These are phyloP conservation scores for Hippolais icterina DNA, from an alignment of 2,113 vertebrate species.

Conservation along the genomic window DNA sequence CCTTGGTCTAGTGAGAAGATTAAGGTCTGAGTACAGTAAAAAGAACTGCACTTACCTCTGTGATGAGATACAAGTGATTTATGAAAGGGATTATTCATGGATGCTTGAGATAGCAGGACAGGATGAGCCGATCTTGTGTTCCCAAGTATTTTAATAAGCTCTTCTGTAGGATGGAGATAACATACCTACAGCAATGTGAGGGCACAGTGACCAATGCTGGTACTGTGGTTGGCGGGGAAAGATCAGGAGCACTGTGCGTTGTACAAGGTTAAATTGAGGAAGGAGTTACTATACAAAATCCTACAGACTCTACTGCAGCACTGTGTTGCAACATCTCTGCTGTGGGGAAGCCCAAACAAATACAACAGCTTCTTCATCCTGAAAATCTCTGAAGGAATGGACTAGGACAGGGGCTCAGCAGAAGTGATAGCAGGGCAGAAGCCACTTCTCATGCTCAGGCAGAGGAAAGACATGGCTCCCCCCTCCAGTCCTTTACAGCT, in stretches of 20 bases:
- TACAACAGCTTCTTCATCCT: not conserved
- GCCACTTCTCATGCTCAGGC: accelerated
- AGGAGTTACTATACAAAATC: not conserved
- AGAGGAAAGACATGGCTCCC: not conserved
- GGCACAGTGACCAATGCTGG: not conserved
- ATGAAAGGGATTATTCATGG: not conserved
- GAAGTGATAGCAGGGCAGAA: accelerated
- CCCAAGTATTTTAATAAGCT: not conserved
- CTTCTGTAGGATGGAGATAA: not conserved
- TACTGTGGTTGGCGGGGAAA: accelerated
- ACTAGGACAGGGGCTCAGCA: not conserved
- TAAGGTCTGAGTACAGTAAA: not conserved
- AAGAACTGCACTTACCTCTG: not conserved
- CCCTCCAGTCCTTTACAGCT: not conserved
- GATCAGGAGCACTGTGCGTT: not conserved
- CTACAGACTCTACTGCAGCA: accelerated
- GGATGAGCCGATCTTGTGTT: not conserved
- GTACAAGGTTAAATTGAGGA: not conserved
- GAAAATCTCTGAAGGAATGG: not conserved
- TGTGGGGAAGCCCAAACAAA: not conserved
- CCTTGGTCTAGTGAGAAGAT: not conserved
- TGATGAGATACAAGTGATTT: not conserved
- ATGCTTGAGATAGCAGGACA: not conserved
- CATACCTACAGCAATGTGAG: not conserved
- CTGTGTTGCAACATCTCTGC: not conserved